Evolutionary conservation across 2,113 vertebrate species (phyloP).

Genomic region (Scomber colias): DNA sequence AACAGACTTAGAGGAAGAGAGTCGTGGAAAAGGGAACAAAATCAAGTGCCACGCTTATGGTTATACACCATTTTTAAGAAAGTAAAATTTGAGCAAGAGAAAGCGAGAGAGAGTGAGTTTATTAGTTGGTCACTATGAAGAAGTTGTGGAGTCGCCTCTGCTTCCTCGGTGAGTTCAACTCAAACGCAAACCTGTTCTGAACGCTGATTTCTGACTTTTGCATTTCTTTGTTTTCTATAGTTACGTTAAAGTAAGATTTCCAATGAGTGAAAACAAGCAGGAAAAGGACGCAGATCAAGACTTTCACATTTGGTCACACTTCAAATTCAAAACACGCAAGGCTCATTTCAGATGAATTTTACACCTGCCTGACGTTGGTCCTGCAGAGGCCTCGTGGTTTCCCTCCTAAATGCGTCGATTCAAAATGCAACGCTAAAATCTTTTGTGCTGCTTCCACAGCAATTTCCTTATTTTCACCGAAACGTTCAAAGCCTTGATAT

Average conservation of each 20-base stretch:
- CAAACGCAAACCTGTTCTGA: neutral
- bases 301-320: neutral
- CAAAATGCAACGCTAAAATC: neutral
- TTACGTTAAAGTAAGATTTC: too few species aligned
- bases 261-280: neutral
- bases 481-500: neutral
- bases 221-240: neutral
- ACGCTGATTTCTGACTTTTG: neutral
- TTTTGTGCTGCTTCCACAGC: too few species aligned
- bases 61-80: neutral
- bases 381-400: neutral
- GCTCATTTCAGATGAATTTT: neutral
- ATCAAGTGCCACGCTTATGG: conserved; percentile 1
- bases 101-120: neutral
- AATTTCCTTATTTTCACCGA: neutral
- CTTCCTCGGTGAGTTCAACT: conserved; percentile 66
- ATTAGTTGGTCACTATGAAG: neutral
- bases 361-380: neutral
- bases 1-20: neutral
- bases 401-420: neutral
- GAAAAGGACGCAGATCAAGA: too few species aligned
- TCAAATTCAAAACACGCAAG: neutral
- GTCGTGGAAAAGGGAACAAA: conserved; percentile 9
- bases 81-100: neutral
- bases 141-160: conserved; percentile 24